phyloP scores from a whole-genome alignment of 1,140 invertebrate species.

The Ditylenchus dipsaci region DNA sequence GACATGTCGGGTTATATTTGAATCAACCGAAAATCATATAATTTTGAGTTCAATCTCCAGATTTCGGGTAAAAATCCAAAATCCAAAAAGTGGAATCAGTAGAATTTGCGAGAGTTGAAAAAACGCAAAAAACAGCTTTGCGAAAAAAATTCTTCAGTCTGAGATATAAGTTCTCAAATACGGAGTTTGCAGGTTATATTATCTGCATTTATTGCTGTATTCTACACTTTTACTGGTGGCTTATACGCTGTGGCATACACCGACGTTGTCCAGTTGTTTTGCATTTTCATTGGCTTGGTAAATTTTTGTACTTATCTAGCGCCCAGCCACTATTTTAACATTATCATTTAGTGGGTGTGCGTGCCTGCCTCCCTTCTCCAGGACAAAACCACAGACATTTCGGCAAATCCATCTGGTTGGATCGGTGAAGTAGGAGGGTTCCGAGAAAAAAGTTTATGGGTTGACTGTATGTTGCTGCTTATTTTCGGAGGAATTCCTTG shows the following conservation, averaged over 20 bases:
- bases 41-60: too few species aligned
- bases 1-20: too few species aligned
- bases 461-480: conserved; percentile 83
- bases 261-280: conserved; percentile 95
- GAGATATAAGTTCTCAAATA: too few species aligned
- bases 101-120: too few species aligned
- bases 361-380: conserved; percentile 90
- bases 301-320: conserved; percentile 11
- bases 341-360: conserved; percentile 86
- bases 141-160: too few species aligned
- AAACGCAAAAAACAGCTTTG: too few species aligned
- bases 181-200: conserved; percentile 65
- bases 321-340: not conserved
- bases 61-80: too few species aligned
- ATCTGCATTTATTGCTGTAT: conserved; percentile 87
- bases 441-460: conserved; percentile 74
- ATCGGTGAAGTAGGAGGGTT: conserved; percentile 71
- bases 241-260: conserved; percentile 93
- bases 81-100: too few species aligned
- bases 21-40: too few species aligned
- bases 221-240: conserved; percentile 94
- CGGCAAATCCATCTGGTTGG: conserved; percentile 67
- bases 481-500: conserved; percentile 96
- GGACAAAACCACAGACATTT: conserved; percentile 68
- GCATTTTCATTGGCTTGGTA: conserved; percentile 89